Conservation (phyloP, 2,113 vertebrate species). For the Ptilonorhynchus violaceus region DNA sequence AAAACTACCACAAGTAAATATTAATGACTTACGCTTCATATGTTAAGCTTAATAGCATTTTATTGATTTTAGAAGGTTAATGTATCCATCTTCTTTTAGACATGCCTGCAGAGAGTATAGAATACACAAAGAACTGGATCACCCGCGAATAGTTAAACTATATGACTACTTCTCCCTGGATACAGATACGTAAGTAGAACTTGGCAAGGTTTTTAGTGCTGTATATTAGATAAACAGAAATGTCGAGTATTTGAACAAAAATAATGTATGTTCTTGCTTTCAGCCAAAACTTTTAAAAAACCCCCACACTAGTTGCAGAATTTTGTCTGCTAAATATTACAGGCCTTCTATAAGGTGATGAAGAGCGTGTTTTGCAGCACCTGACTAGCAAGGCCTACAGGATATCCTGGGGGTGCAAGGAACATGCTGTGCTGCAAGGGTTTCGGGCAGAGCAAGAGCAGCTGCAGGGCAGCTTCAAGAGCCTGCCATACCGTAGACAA, state of each 20-base stretch:
- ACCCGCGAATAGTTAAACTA: constrained; percentile 97
- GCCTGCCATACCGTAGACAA: background rate
- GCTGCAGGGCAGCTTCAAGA: background rate
- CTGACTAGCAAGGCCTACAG: background rate
- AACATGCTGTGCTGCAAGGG: background rate
- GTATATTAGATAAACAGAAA: background rate
- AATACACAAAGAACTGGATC: constrained; percentile 99
- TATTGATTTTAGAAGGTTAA: constrained; percentile 48
- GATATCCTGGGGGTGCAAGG: background rate
- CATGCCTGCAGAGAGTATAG: constrained; percentile 99
- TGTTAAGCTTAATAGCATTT: constrained; percentile 19
- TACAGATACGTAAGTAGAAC: constrained; percentile 93
- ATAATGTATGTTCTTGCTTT: background rate
- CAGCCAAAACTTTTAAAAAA: background rate
- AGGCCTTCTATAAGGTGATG: background rate
- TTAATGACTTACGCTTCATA: constrained; percentile 34
- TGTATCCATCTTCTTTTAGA: constrained; percentile 69
- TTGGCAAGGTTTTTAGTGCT: background rate
- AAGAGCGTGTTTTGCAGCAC: background rate
- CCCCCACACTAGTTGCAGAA: background rate
- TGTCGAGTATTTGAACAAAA: background rate
- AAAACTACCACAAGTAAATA: constrained; percentile 99
- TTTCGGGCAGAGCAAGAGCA: background rate
- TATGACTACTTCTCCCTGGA: constrained; percentile 99
- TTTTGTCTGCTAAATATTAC: background rate